Percentiles rank a stretch among this genome's conserved stretches.
Conservation (phyloP, 2,113 vertebrate species). For the Leptosomus discolor region DNA sequence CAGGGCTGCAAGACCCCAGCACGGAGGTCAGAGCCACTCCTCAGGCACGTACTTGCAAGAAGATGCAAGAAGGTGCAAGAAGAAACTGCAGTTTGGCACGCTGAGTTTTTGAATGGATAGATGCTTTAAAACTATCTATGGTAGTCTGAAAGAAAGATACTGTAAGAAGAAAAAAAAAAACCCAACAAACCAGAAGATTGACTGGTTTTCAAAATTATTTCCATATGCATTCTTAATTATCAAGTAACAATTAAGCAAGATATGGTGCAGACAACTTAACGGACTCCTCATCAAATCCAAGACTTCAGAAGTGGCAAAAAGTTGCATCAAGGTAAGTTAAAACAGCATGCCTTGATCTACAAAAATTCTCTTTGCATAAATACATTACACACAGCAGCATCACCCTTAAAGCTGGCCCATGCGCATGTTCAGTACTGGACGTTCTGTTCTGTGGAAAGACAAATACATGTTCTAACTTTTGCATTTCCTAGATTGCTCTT, state of each 20-base stretch:
- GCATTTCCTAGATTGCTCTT: neutral
- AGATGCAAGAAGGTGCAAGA: no score
- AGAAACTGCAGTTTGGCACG: neutral
- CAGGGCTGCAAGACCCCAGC: neutral
- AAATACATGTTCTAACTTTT: neutral
- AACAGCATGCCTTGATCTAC: neutral
- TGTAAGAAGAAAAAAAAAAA: neutral
- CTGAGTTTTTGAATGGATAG: neutral
- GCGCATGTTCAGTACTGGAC: neutral
- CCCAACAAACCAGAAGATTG: neutral
- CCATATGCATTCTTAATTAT: neutral
- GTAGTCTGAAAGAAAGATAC: neutral
- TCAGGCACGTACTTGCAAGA: accelerated
- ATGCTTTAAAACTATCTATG: neutral
- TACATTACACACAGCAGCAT: neutral
- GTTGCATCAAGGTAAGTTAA: neutral
- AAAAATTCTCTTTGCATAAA: neutral
- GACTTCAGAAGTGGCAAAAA: neutral
- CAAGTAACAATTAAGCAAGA: neutral
- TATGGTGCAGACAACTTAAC: neutral
- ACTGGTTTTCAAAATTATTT: neutral
- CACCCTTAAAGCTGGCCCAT: neutral
- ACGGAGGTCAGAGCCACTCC: neutral
- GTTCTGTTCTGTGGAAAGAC: neutral
- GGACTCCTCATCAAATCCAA: neutral